Base-by-base conservation (phyloP, 2,113 vertebrate species). In the Daphoenositta chrysoptera region DNA sequence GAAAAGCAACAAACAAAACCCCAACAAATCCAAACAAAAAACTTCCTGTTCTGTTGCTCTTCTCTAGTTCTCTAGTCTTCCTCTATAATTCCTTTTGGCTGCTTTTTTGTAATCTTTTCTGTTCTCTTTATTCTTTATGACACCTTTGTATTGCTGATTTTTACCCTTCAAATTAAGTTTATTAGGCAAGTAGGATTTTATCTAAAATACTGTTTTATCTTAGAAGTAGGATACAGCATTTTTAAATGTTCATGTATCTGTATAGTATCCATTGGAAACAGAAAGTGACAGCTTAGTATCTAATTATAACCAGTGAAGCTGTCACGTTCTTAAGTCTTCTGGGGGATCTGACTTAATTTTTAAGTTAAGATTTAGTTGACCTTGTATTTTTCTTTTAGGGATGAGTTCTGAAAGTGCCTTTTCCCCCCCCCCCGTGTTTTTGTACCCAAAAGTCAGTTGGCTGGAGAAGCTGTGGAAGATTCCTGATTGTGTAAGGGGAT, bases 381-480 rank as follows among this genome's bases (percentile, higher is more conserved):
- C 92, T 68, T 65, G 14, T 35, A 37, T 54, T 65, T 72, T 70
- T 66, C 28, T 70, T 89, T 83, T 58, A 64, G 53, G 75, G n/a
- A 37, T 88, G 80, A 93, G 30, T 90, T 96, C 95, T 97, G 95
- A 96, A 95, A 86, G 17, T 80, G 35, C 22, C 44, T 33, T 57
- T 61, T 39, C 35, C 58, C n/a, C 1, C 1, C 21, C 24, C 75
- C 20, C 18, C 4, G 14, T 97, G 92, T 97, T 93, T 97, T 96
- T 97, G 84, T 96, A 95, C 71, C 87, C 89, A 78, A 97, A 98
- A 98, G 97, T 97, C 98, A 98, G 90, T 97, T 98, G 98, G 98
- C 97, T 97, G 98, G 98, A 98, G 98, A 98, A 98, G 98, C 97
- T 98, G 96, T 98, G 98, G 98, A 99, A 96, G 96, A 98, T 99